Evolutionary conservation across 2,113 vertebrate species (phyloP).

Genomic region (Rhinolophus sinicus): DNA sequence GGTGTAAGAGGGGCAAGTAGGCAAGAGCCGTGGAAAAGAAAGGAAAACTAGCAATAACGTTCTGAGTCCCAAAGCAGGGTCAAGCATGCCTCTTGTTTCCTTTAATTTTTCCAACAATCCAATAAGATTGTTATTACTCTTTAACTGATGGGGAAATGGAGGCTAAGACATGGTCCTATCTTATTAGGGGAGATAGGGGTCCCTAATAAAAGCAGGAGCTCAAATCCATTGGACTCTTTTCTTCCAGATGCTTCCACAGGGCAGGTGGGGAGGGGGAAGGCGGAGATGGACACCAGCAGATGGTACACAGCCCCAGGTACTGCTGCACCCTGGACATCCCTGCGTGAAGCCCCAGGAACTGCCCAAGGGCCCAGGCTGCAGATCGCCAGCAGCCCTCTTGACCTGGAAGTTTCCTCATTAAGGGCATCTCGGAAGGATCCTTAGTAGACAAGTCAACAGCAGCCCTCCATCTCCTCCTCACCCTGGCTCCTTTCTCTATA

Average conservation of each 20-base stretch:
- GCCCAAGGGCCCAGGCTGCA: not conserved
- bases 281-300: not conserved
- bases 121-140: not conserved
- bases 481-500: not conserved
- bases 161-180: not conserved
- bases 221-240: not conserved
- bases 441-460: not conserved
- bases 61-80: not conserved
- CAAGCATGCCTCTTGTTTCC: not conserved
- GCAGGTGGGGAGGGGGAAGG: not conserved
- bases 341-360: not conserved
- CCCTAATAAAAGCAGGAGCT: not conserved
- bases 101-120: not conserved
- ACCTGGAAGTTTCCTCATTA: not conserved
- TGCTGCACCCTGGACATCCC: not conserved
- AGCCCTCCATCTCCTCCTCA: not conserved
- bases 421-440: not conserved
- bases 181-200: rapidly evolving
- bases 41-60: not conserved
- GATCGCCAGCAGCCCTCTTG: not conserved
- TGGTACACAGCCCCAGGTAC: not conserved
- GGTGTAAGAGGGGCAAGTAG: not conserved
- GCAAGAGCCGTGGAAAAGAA: not conserved
- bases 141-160: not conserved
- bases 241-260: not conserved